Percentiles rank a stretch among this genome's conserved stretches.
These are phyloP conservation scores for Chirona hameri DNA, from an alignment of 2,888 invertebrate genomes.

Conservation along the genomic window DNA sequence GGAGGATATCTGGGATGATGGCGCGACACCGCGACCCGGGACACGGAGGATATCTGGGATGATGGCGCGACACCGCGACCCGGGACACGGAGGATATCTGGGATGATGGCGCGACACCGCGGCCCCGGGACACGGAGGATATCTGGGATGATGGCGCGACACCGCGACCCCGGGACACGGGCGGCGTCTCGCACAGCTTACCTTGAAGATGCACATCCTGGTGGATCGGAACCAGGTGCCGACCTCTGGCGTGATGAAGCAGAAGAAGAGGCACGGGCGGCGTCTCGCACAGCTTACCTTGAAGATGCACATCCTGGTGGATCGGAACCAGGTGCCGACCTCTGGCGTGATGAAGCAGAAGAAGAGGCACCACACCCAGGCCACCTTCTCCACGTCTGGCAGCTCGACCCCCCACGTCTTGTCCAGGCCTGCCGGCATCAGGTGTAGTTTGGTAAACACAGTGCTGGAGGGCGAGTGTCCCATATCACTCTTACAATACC, in stretches of 20 bases:
- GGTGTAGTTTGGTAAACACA: neutral
- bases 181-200: constrained; percentile 7
- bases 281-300: constrained; percentile 52
- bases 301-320: constrained; percentile 83
- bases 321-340: constrained; percentile 76
- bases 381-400: constrained; percentile 79
- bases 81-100: no score
- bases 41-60: no score
- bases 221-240: constrained; percentile 78
- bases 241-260: constrained; percentile 82
- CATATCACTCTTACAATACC: no score
- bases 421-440: constrained; percentile 64
- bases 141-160: no score
- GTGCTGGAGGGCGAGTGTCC: no score
- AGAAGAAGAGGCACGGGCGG: constrained; percentile 81
- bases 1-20: no score
- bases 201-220: constrained; percentile 84
- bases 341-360: constrained; percentile 86
- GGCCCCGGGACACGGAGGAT: no score
- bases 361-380: constrained; percentile 88
- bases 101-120: no score
- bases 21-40: no score
- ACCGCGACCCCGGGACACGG: no score
- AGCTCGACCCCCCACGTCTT: constrained; percentile 76
- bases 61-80: no score